Evolutionary conservation across 2,113 vertebrate species (phyloP).

Genomic region (Myotis lucifugus): DNA sequence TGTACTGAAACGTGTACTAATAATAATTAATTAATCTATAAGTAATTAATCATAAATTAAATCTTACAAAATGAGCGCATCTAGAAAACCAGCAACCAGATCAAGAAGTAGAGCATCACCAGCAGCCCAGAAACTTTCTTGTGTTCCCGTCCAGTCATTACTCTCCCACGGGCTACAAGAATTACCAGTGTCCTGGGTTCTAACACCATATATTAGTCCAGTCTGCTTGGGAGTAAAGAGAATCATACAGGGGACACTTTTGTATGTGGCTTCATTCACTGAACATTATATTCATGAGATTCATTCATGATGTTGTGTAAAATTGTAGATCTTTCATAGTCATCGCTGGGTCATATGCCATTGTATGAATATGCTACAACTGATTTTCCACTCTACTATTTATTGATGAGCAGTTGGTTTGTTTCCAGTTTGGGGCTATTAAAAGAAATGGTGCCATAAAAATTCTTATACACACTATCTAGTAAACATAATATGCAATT

Average conservation of each 20-base stretch:
- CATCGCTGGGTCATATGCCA: not conserved
- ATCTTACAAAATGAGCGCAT: not conserved
- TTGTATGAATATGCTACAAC: not conserved
- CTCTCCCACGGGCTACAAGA: not conserved
- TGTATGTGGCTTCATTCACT: not conserved
- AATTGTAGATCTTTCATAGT: not conserved
- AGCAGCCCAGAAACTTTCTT: not conserved
- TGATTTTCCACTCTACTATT: not conserved
- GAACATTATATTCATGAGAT: not conserved
- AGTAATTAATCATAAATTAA: not conserved
- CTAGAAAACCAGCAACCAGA: not conserved
- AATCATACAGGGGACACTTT: not conserved
- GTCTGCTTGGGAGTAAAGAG: not conserved
- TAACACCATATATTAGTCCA: not conserved
- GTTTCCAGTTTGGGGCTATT: not conserved
- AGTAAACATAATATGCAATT: not conserved
- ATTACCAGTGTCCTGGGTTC: not conserved
- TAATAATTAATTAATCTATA: not conserved
- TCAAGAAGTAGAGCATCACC: not conserved
- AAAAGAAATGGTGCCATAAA: not conserved
- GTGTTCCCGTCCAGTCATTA: not conserved
- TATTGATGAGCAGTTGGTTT: rapidly evolving
- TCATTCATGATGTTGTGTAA: not conserved
- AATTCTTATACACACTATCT: not conserved
- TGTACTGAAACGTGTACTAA: not conserved